These are phyloP conservation scores for Drosophila colorata DNA, from an alignment of 2,888 invertebrate genomes.

Conservation along the genomic window DNA sequence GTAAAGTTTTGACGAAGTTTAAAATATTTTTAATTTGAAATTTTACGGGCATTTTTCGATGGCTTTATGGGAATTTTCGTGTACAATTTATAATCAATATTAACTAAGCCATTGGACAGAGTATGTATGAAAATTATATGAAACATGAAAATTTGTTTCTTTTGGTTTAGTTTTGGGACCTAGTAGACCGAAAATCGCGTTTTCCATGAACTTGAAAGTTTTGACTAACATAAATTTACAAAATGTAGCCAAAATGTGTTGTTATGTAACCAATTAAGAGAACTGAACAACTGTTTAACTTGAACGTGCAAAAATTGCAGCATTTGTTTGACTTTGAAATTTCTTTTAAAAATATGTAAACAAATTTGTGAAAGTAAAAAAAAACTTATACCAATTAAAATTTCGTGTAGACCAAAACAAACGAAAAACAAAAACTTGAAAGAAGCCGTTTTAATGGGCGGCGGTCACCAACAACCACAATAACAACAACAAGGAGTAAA, in stretches of 20 bases:
- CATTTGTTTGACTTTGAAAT: constrained; percentile 59
- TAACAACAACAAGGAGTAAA: constrained; percentile 12
- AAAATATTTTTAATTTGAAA: too few species aligned
- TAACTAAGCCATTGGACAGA: too few species aligned
- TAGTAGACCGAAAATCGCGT: too few species aligned
- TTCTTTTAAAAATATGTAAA: constrained; percentile 63
- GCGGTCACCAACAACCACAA: constrained; percentile 11
- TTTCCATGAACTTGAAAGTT: neutral
- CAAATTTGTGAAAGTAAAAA: constrained; percentile 15
- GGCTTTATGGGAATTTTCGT: too few species aligned
- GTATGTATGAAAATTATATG: too few species aligned
- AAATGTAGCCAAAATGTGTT: neutral
- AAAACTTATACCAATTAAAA: constrained; percentile 61
- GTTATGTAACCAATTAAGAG: constrained; percentile 4
- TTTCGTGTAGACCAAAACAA: constrained; percentile 18
- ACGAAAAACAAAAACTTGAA: constrained; percentile 27
- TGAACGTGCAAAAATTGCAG: constrained; percentile 10
- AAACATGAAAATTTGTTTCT: neutral
- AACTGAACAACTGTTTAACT: neutral
- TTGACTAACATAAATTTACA: neutral
- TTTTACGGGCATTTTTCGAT: too few species aligned
- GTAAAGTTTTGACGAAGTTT: too few species aligned
- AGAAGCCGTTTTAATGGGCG: constrained; percentile 26
- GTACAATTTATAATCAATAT: too few species aligned
- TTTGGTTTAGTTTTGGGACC: neutral